These are phyloP conservation scores for Tetragnatha montana DNA, from an alignment of 2,888 invertebrate species.

Conservation along the genomic window DNA sequence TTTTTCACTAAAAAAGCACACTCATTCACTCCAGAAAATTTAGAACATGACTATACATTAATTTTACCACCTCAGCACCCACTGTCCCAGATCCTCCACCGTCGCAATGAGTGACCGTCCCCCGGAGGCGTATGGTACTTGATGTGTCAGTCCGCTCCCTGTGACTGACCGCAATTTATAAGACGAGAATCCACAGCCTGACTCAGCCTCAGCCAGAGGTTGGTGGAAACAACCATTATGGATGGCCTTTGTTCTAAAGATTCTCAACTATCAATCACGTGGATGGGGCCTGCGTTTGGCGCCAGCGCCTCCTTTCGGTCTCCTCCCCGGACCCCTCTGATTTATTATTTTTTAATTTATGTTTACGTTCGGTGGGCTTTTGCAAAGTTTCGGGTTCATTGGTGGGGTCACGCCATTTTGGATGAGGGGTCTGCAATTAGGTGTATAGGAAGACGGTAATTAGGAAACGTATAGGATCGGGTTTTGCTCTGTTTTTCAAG, in stretches of 20 bases:
- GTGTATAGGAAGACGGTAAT: neutral
- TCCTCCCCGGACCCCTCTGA: constrained; percentile 4
- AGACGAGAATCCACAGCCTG: constrained; percentile 63
- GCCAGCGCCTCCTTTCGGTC: constrained; percentile 42
- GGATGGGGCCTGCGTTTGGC: constrained; percentile 51
- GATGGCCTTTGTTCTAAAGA: constrained; percentile 71
- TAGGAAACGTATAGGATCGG: neutral
- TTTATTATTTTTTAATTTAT: constrained; percentile 1
- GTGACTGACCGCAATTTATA: constrained; percentile 69
- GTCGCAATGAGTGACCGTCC: constrained; percentile 21
- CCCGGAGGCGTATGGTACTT: constrained; percentile 50
- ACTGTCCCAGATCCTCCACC: neutral
- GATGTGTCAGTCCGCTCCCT: constrained; percentile 67
- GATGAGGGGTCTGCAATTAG: neutral
- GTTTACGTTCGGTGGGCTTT: neutral
- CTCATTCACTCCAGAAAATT: too few species aligned
- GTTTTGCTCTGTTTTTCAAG: too few species aligned
- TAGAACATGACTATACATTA: too few species aligned
- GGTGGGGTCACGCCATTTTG: neutral
- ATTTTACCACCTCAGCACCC: too few species aligned
- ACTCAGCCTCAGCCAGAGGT: constrained; percentile 64
- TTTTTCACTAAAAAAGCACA: too few species aligned
- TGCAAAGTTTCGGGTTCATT: neutral
- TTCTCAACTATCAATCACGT: constrained; percentile 70
- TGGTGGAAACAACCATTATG: constrained; percentile 66